These are phyloP conservation scores for Panopea generosa DNA, from an alignment of 2,888 invertebrate genomes.

Conservation along the genomic window DNA sequence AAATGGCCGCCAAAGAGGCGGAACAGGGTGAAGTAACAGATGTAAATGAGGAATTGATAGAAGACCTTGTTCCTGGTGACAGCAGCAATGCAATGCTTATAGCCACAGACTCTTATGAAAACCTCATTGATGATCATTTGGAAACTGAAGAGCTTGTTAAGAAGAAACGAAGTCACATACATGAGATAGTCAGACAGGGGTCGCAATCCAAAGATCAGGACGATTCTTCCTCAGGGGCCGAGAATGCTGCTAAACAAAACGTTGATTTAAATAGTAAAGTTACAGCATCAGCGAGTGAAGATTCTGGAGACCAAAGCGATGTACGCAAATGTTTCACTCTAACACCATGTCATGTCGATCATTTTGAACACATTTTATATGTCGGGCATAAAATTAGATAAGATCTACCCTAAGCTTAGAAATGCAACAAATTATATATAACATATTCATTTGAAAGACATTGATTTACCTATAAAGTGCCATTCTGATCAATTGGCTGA, in stretches of 20 bases:
- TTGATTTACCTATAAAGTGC: too few relatives aligned
- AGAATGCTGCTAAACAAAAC: constrained; percentile 21
- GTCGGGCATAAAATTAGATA: too few relatives aligned
- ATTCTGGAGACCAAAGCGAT: constrained; percentile 68
- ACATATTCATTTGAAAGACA: too few relatives aligned
- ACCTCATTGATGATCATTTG: constrained; percentile 72
- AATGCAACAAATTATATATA: too few relatives aligned
- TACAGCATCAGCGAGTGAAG: constrained; percentile 66
- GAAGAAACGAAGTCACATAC: constrained; percentile 63
- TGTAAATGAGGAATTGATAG: constrained; percentile 73
- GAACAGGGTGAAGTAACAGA: constrained; percentile 68
- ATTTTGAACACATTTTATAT: too few relatives aligned
- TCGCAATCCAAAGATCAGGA: constrained; percentile 36
- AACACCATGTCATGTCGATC: too few relatives aligned
- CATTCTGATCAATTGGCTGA: too few relatives aligned
- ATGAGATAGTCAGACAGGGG: constrained; percentile 69
- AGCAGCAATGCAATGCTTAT: constrained; percentile 90
- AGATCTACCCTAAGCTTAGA: too few relatives aligned
- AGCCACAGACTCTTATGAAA: constrained; percentile 85
- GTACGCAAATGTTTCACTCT: constrained; percentile 49
- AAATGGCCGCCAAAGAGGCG: constrained; percentile 79
- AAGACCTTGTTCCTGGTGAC: constrained; percentile 87
- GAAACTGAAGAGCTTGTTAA: constrained; percentile 45
- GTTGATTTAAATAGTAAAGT: constrained; percentile 34
- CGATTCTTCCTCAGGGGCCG: constrained; percentile 24